Conservation (phyloP, 2,797 vertebrate genomes). For the Acrossocheilus wenchowensis region DNA sequence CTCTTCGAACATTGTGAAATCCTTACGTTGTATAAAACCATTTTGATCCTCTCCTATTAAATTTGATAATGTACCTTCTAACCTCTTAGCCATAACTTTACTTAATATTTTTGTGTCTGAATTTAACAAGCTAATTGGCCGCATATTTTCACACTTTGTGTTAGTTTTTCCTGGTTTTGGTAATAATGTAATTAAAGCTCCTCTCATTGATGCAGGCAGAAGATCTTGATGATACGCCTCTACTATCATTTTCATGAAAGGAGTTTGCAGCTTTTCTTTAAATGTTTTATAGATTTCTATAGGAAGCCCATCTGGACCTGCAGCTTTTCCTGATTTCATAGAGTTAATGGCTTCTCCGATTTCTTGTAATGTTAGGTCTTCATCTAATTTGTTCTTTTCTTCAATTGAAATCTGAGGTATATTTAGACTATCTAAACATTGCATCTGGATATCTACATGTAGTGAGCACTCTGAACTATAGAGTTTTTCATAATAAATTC, state of each 20-base stretch:
- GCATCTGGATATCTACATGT: background rate
- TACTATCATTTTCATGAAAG: background rate
- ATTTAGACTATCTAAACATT: constrained; percentile 11
- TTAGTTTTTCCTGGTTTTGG: no score
- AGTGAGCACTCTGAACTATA: background rate
- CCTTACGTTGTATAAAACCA: no score
- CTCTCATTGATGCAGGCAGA: no score
- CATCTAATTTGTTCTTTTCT: constrained; percentile 10
- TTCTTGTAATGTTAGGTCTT: constrained; percentile 5
- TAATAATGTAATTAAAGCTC: no score
- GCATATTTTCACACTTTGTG: no score
- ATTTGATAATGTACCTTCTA: no score
- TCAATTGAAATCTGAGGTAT: constrained; percentile 1
- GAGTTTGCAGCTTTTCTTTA: background rate
- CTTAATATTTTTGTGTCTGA: no score
- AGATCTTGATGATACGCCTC: background rate
- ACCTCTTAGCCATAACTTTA: no score
- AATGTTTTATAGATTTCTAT: constrained; percentile 31
- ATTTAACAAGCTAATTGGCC: no score
- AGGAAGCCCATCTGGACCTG: background rate
- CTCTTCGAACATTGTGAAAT: no score
- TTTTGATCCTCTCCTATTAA: no score
- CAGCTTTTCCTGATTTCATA: constrained; percentile 27
- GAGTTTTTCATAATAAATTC: constrained; percentile 11
- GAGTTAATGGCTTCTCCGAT: constrained; percentile 17